Percentiles rank a stretch among this genome's conserved stretches.
Conservation (phyloP, 1,140 invertebrate genomes). For the Halesus radiatus region DNA sequence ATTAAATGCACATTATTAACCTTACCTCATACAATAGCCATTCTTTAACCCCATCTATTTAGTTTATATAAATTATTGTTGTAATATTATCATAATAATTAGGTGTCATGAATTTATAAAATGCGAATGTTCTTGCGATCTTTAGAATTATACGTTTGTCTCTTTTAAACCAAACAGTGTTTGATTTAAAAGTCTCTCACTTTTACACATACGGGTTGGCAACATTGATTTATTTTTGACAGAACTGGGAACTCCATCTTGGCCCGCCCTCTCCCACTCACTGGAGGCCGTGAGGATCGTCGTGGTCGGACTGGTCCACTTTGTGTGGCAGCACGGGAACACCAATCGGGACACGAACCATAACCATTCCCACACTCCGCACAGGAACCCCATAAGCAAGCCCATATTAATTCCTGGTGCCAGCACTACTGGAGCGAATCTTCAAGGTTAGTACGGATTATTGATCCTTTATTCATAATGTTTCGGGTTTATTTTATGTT, state of each 20-base stretch:
- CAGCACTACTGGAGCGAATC: background rate
- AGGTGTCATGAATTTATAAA: too few species aligned
- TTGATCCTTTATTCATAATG: background rate
- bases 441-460: slow-evolving; percentile 30
- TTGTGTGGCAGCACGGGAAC: slow-evolving; percentile 85
- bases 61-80: too few species aligned
- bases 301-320: slow-evolving; percentile 87
- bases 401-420: slow-evolving; percentile 51
- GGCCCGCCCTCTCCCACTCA: slow-evolving; percentile 81
- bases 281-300: slow-evolving; percentile 86
- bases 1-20: too few species aligned
- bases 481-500: background rate
- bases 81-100: too few species aligned
- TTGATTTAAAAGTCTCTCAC: too few species aligned
- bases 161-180: too few species aligned
- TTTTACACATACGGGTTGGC: slow-evolving; percentile 16
- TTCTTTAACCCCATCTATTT: too few species aligned
- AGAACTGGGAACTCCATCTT: slow-evolving; percentile 70
- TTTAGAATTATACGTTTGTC: too few species aligned
- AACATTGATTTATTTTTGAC: slow-evolving; percentile 19
- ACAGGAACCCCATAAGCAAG: slow-evolving; percentile 58
- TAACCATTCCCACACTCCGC: slow-evolving; percentile 62
- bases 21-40: too few species aligned
- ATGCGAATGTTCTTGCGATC: too few species aligned
- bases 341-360: slow-evolving; percentile 73